Evolutionary conservation across 1,140 invertebrate genomes (phyloP).

Genomic region (Stegodyphus dumicola): DNA sequence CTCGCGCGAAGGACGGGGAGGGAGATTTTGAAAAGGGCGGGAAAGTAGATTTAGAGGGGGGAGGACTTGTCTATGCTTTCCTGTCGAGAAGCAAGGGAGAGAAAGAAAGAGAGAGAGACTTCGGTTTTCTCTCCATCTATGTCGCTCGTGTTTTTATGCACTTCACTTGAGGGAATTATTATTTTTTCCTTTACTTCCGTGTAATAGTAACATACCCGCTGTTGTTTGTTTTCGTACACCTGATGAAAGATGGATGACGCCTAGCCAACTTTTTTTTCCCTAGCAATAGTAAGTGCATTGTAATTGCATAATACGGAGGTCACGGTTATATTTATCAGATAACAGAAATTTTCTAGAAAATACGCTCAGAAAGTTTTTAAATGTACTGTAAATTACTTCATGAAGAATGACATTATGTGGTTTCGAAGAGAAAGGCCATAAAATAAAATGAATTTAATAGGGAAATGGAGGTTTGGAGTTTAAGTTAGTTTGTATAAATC

Average conservation of each 20-base stretch:
- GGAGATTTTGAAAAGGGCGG: background rate
- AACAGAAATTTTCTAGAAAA: too few relatives aligned
- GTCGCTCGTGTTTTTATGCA: background rate
- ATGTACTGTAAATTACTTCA: too few relatives aligned
- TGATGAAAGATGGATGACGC: constrained; percentile 53
- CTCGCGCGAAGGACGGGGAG: constrained; percentile 11
- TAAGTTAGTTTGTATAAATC: too few relatives aligned
- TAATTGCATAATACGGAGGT: too few relatives aligned
- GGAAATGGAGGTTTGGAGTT: too few relatives aligned
- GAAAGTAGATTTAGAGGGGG: background rate
- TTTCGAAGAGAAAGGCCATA: too few relatives aligned
- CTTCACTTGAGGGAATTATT: background rate
- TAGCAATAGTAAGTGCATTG: too few relatives aligned
- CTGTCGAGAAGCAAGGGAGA: constrained; percentile 15
- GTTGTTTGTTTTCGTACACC: constrained; percentile 43
- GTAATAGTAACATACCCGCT: constrained; percentile 12
- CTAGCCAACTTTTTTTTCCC: constrained; percentile 23
- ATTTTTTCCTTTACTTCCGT: constrained; percentile 2
- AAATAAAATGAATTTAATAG: too few relatives aligned
- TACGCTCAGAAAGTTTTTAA: too few relatives aligned
- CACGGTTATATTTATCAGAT: too few relatives aligned
- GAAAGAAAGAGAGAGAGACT: background rate
- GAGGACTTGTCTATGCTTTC: background rate
- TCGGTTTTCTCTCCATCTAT: background rate
- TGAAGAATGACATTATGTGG: too few relatives aligned